Conservation (phyloP, 2,797 vertebrate species). For the Tenualosa thibaudeaui region DNA sequence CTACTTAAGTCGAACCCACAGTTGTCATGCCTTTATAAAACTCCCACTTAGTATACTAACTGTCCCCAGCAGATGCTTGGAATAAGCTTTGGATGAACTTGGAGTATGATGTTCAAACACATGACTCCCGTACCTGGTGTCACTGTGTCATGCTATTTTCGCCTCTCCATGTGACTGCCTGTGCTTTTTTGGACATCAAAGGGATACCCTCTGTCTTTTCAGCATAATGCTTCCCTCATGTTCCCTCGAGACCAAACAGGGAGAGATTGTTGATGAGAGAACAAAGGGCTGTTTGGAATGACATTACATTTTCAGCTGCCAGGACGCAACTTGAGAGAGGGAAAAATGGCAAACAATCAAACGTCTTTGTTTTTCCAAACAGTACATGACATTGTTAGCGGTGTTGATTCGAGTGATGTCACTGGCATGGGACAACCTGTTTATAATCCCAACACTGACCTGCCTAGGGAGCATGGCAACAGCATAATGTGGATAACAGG, state of each 20-base stretch:
- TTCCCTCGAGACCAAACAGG: constrained; percentile 59
- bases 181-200: constrained; percentile 54
- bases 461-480: background rate
- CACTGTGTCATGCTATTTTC: constrained; percentile 63
- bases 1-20: background rate
- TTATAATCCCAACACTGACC: constrained; percentile 46
- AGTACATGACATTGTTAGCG: constrained; percentile 66
- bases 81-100: constrained; percentile 3
- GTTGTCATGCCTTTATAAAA: background rate
- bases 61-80: background rate
- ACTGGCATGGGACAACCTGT: constrained; percentile 61
- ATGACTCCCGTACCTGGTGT: constrained; percentile 36
- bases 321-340: constrained; percentile 58
- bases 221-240: constrained; percentile 27
- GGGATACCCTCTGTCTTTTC: constrained; percentile 41
- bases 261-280: constrained; percentile 64
- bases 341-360: constrained; percentile 57
- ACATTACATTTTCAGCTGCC: constrained; percentile 68
- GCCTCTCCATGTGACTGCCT: constrained; percentile 65
- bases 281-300: constrained; percentile 69
- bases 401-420: constrained; percentile 61
- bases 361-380: constrained; percentile 63
- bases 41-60: background rate
- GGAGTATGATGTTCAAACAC: constrained; percentile 46
- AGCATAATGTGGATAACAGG: background rate